A percentile compares a stretch with the other conserved stretches of the same genome.
phyloP scores from a whole-genome alignment of 2,888 invertebrate genomes.

The Lochmaea crataegi region DNA sequence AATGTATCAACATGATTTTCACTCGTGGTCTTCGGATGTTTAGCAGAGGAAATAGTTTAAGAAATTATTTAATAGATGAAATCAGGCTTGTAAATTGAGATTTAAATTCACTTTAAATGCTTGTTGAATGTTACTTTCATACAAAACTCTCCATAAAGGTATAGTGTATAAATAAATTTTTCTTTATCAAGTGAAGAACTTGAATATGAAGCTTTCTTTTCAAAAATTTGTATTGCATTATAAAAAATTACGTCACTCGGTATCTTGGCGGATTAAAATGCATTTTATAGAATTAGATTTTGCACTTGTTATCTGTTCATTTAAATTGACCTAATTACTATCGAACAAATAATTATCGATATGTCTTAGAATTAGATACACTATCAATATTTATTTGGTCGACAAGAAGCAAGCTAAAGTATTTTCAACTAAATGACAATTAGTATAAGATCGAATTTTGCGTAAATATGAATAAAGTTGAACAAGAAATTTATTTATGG shows the following conservation, averaged over 20 bases:
- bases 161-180: neutral
- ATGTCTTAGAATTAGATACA: slow-evolving; percentile 49
- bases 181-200: neutral
- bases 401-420: slow-evolving; percentile 42
- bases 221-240: slow-evolving; percentile 10
- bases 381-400: slow-evolving; percentile 51
- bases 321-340: slow-evolving; percentile 64
- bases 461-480: slow-evolving; percentile 60
- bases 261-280: slow-evolving; percentile 44
- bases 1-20: too few species aligned
- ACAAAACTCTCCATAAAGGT: too few species aligned
- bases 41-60: too few species aligned
- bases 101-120: too few species aligned
- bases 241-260: slow-evolving; percentile 36
- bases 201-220: neutral
- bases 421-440: slow-evolving; percentile 50
- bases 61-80: too few species aligned
- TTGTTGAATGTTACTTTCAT: too few species aligned
- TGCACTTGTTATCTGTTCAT: slow-evolving; percentile 60
- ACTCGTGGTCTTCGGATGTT: too few species aligned
- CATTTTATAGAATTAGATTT: slow-evolving; percentile 53
- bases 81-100: too few species aligned
- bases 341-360: slow-evolving; percentile 55
- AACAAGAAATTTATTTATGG: slow-evolving; percentile 59
- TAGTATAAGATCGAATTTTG: slow-evolving; percentile 60